A percentile compares a stretch with the other conserved stretches of the same genome.
phyloP scores from a whole-genome alignment of 2,797 vertebrate species.

The Siniperca undulata region DNA sequence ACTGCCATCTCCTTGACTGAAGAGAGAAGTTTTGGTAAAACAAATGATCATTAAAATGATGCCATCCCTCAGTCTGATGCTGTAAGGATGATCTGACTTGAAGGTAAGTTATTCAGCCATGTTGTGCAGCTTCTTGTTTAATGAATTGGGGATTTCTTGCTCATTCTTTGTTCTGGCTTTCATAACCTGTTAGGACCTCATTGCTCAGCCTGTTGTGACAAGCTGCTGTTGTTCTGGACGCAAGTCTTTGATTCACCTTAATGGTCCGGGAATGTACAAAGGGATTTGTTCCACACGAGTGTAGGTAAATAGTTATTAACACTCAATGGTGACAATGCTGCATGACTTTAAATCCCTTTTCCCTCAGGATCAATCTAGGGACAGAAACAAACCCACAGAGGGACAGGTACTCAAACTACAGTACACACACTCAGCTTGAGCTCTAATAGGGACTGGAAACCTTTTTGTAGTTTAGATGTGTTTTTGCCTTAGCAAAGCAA shows the following conservation, averaged over 20 bases:
- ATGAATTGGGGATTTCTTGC: slow-evolving; percentile 35
- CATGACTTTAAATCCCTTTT: slow-evolving; percentile 23
- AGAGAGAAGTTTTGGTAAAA: neutral
- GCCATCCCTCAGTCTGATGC: slow-evolving; percentile 20
- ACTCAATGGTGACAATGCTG: slow-evolving; percentile 39
- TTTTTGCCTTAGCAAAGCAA: neutral
- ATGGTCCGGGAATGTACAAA: slow-evolving; percentile 24
- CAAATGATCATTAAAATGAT: slow-evolving; percentile 1
- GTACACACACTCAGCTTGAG: neutral
- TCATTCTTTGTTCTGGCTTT: slow-evolving; percentile 43
- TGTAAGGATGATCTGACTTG: slow-evolving; percentile 8
- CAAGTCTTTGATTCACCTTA: slow-evolving; percentile 46
- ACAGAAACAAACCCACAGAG: neutral
- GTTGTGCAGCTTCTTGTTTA: slow-evolving; percentile 35
- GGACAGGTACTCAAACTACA: neutral
- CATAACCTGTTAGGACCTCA: slow-evolving; percentile 48
- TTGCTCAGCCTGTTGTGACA: slow-evolving; percentile 58
- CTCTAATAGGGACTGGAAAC: neutral
- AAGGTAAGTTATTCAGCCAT: neutral
- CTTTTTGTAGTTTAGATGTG: neutral
- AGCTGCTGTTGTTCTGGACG: slow-evolving; percentile 38
- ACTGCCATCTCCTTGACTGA: neutral
- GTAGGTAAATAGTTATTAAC: slow-evolving; percentile 59
- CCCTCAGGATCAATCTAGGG: slow-evolving; percentile 34
- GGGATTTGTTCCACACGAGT: slow-evolving; percentile 65